Base-by-base conservation (phyloP, 2,113 vertebrate genomes). In the Larimichthys polyactis region DNA sequence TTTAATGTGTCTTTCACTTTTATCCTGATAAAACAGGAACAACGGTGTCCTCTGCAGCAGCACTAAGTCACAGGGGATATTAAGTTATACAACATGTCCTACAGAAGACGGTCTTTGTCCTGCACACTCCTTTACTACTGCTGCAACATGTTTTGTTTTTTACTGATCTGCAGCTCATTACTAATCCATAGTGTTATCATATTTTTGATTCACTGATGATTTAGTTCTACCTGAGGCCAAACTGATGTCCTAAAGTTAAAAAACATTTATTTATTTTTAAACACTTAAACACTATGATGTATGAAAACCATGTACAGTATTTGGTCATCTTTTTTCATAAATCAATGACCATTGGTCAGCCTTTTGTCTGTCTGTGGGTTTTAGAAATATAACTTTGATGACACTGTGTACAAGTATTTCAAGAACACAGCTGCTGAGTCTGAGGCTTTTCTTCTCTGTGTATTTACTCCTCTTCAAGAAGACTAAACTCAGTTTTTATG, bases 71-170 rank as follows among this genome's bases (percentile, higher is more conserved):
- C 12, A 81, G 14, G 22, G 46, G n/a, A 44, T 67, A 7, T 3
- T 16, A 17, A 62, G 17, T 62, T 62, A 22, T 51, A 51, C 59
- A 51, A 44, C 62, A 65, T 49, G 14, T 63, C 3, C 10, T 57
- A 55, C 3, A 58, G n/a, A 19, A 62, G 3, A n/a, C 40, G n/a
- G 14, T 58, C 72, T 77, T 77, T 77, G 73, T 59, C 57, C 65
- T 55, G 14, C 32, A 68, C 44, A 44, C 11, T 44, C 36, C 8
- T 8, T 40, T 7, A 40, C 36, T 40, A 24, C 11, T 62, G 36
- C 17, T 71, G 15, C 29, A n/a, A 5, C 49, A 4, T 69, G 52
- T 11, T 2, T 27, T n/a, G n/a, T 27, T 7, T 54, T 55, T 36
- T 54, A 32, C 29, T 2, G 32, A 17, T 12, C 4, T n/a, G 14